These are phyloP conservation scores for Formica aserva DNA, from an alignment of 2,888 invertebrate genomes.

Conservation along the genomic window DNA sequence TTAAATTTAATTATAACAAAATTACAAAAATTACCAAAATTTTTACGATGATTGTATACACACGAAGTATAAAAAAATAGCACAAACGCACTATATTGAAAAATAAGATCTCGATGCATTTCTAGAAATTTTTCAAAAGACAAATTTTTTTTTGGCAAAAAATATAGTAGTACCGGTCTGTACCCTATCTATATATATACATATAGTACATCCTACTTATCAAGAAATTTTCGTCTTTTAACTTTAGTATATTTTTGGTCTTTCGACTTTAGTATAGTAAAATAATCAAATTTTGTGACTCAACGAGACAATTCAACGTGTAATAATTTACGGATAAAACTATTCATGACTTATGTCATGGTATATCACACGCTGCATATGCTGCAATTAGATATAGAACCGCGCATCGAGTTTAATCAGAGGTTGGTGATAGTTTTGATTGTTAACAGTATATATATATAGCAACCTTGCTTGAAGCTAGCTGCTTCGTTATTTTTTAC, in stretches of 20 bases:
- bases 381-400: slow-evolving; percentile 5
- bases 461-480: not conserved
- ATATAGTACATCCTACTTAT: not conserved
- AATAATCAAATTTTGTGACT: slow-evolving; percentile 17
- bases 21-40: no score
- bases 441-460: not conserved
- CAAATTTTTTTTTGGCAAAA: no score
- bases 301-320: not conserved
- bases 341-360: slow-evolving; percentile 1
- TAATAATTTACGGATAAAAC: not conserved
- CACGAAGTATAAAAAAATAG: no score
- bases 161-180: not conserved
- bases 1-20: no score
- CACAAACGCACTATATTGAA: no score
- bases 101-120: no score
- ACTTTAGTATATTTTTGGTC: not conserved
- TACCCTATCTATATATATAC: not conserved
- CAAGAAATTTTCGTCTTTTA: not conserved
- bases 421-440: slow-evolving; percentile 13
- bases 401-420: not conserved
- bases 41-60: no score
- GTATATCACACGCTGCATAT: slow-evolving; percentile 3
- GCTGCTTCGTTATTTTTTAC: not conserved
- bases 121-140: no score
- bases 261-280: not conserved